These are phyloP conservation scores for Etheostoma spectabile DNA, from an alignment of 2,113 vertebrate species.

Conservation along the genomic window DNA sequence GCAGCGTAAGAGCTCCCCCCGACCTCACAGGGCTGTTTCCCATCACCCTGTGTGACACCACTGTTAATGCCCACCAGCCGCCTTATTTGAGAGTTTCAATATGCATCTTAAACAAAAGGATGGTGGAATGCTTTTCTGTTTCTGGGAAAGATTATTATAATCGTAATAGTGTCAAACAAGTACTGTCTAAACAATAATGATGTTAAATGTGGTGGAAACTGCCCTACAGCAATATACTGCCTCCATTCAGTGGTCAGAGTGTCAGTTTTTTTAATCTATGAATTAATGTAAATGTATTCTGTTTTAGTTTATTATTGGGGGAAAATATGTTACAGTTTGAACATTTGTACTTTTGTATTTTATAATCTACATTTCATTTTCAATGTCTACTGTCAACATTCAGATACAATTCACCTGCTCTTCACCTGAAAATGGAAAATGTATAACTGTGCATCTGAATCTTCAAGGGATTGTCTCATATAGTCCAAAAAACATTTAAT, in stretches of 20 bases:
- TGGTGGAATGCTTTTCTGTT: not conserved
- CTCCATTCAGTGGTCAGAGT: not conserved
- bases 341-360: not conserved
- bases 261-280: not conserved
- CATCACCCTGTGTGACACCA: constrained; percentile 58
- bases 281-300: not conserved
- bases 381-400: not conserved
- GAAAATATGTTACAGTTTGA: not conserved
- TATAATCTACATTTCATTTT: not conserved
- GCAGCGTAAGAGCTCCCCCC: not conserved
- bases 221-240: not conserved
- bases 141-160: not conserved
- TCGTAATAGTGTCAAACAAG: not conserved
- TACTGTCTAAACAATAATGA: not conserved
- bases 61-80: not conserved
- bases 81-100: constrained; percentile 8
- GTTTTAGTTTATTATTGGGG: not conserved
- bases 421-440: not conserved
- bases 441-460: not conserved
- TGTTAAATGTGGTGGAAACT: not conserved
- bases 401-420: not conserved
- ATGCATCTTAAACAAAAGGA: not conserved
- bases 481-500: not conserved
- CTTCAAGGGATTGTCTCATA: not conserved
- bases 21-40: constrained; percentile 61